Evolutionary conservation across 2,113 vertebrate species (phyloP).

Genomic region (Oostethus manadensis): DNA sequence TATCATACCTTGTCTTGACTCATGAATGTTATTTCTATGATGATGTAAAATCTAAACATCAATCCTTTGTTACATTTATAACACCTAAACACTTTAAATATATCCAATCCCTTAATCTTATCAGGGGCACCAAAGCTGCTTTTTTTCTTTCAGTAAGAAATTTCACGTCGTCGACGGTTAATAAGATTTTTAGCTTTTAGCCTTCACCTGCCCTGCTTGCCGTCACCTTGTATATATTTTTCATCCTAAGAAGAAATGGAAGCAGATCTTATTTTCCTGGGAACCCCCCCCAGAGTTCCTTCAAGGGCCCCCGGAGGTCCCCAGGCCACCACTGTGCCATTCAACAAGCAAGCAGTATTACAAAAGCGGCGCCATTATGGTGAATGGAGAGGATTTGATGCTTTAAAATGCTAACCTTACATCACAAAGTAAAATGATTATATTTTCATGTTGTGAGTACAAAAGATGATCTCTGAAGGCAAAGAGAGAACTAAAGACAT

Average conservation of each 20-base stretch:
- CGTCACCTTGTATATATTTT: constrained; percentile 1
- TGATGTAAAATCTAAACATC: too few relatives aligned
- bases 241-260: constrained; percentile 8
- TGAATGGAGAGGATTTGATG: constrained; percentile 72
- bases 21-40: too few relatives aligned
- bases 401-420: constrained; percentile 79
- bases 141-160: neutral
- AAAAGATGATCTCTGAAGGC: constrained; percentile 2
- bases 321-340: constrained; percentile 49
- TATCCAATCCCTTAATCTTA: neutral
- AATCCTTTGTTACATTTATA: too few relatives aligned
- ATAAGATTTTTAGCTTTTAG: constrained; percentile 15
- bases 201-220: neutral
- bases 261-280: constrained; percentile 15
- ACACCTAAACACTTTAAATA: neutral
- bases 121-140: neutral
- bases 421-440: constrained; percentile 80
- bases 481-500: constrained; percentile 14
- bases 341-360: constrained; percentile 47
- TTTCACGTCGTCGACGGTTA: constrained; percentile 4
- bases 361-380: constrained; percentile 42
- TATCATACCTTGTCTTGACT: too few relatives aligned
- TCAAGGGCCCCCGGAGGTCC: constrained; percentile 28
- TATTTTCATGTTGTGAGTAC: constrained; percentile 23
- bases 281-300: constrained; percentile 26